Base-by-base conservation (phyloP, 2,888 invertebrate species). In the Atrina japonica region DNA sequence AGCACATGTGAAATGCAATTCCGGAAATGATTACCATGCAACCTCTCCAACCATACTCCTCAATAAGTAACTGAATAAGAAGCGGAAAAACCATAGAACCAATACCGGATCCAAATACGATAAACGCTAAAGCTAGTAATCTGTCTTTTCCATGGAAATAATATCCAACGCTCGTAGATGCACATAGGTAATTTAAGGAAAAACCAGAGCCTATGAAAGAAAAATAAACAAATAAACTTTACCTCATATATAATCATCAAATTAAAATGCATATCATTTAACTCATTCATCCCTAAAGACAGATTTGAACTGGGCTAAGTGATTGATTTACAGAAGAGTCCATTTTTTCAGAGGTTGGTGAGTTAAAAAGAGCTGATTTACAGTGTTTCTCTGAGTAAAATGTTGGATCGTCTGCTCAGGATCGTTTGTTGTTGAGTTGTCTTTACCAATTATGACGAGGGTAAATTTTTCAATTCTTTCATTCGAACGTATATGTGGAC, bases 41-140 rank as follows among this genome's bases (percentile, higher is more conserved):
- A 40, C 70, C 70, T 45, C 70, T 45, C 70, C 70, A 70, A 0
- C 45, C 29, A 25, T 45, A 70, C 18, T n/a, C 35, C 18, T 58
- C 14, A 0, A 30, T 60, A 1, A 70, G 43, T 3, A 21, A 30
- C 35, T 65, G 41, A 2, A 65, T 40, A 3, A 70, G 7, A 7
- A 53, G 45, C 2, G 70, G 60, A 18, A 70, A 66, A 14, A 40
- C 1, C 2, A 43, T 21, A 3, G 40, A 9, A 3, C 70, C 70
- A 6, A 70, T 27, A n/a, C 70, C 70, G 7, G 53, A 52, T 2
- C 66, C 66, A 7, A 47, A 29, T 2, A 60, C 49, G 5, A 60
- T n/a, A 41, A 70, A 53, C 3, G 60, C 27, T 1, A 70, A 40
- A 16, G 59, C 60, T n/a, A 70, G 1, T 0, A 70, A 11, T 25